phyloP scores from a whole-genome alignment of 1,140 invertebrate genomes.

The Bombus fervidus region DNA sequence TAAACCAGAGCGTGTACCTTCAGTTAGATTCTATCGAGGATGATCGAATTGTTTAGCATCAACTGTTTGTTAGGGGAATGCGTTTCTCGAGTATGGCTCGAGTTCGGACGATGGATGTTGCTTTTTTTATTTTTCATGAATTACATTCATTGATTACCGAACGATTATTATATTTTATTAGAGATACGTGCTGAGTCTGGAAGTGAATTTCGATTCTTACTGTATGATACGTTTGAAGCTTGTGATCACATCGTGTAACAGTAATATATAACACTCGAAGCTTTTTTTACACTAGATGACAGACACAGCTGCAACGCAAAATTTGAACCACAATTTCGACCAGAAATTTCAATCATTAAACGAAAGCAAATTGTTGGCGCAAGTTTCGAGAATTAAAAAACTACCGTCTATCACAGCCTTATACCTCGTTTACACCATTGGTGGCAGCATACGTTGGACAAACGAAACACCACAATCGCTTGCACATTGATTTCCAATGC shows the following conservation, averaged over 20 bases:
- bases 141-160: not conserved
- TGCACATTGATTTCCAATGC: constrained; percentile 33
- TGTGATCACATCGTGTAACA: too few species aligned
- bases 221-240: too few species aligned
- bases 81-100: not conserved
- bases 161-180: too few species aligned
- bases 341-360: not conserved
- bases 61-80: too few species aligned
- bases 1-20: not conserved
- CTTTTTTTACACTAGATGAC: too few species aligned
- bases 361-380: not conserved
- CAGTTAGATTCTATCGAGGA: not conserved
- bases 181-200: too few species aligned
- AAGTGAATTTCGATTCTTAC: too few species aligned
- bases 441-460: not conserved
- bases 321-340: too few species aligned
- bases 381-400: not conserved
- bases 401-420: not conserved
- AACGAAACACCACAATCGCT: constrained; percentile 13
- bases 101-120: not conserved
- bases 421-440: not conserved
- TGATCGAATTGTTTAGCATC: constrained; percentile 3
- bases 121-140: not conserved
- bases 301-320: too few species aligned
- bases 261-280: too few species aligned